Conservation (phyloP, 2,113 vertebrate genomes). For the Helogale parvula region DNA sequence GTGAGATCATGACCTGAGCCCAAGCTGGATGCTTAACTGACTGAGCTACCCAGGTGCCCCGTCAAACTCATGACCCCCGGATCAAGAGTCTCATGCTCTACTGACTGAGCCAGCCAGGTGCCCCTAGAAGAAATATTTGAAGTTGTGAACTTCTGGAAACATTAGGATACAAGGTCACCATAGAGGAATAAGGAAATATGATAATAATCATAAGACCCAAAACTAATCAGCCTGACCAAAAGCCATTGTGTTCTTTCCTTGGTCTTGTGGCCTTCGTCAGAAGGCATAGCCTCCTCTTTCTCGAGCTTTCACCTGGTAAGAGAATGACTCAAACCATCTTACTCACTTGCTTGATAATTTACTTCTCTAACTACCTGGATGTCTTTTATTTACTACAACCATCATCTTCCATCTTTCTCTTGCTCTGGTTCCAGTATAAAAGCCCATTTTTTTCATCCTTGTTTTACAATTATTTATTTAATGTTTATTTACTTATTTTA, state of each 20-base stretch:
- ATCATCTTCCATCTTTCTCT: not conserved
- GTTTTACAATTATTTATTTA: not conserved
- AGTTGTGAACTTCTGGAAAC: constrained; percentile 45
- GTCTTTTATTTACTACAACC: not conserved
- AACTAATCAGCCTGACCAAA: not conserved
- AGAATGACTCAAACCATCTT: not conserved
- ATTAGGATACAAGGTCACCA: not conserved
- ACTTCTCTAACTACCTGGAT: not conserved
- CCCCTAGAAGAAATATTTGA: constrained; percentile 10
- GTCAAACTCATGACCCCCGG: not conserved
- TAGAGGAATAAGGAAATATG: not conserved
- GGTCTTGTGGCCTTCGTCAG: not conserved
- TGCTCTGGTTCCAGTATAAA: not conserved
- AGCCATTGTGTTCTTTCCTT: not conserved
- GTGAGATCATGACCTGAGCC: no score
- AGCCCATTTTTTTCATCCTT: not conserved
- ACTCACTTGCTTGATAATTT: not conserved
- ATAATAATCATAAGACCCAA: not conserved
- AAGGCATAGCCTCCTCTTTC: not conserved
- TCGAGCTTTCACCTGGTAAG: not conserved
- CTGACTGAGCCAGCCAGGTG: not conserved
- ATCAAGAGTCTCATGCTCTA: not conserved
- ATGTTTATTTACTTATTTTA: not conserved
- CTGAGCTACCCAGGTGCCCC: no score
- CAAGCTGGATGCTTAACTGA: no score